Evolutionary conservation across 2,113 vertebrate species (phyloP), one percentile per base, ranked within the genome.

Genomic region (Ciconia stormi): DNA sequence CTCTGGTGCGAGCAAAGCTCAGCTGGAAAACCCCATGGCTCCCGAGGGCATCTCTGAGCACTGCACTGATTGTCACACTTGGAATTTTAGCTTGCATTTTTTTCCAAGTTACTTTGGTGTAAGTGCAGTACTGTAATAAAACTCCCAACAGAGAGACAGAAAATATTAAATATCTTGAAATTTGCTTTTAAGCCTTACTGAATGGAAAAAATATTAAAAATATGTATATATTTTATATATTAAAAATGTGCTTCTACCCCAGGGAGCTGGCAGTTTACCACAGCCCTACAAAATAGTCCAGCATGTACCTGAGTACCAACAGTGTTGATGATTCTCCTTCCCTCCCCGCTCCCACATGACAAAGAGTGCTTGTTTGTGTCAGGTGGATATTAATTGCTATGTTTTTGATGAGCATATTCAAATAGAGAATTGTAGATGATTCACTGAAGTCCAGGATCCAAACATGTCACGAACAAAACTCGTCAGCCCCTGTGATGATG

Each of bases 301-400:
- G 1, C 14, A 4, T 0, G 0, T 73, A n/a, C 49, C 36, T n/a
- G 40, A 59, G 53, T 77, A 10, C 36, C 18, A 26, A 10, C 1
- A 5, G 13, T 36, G 16, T 1, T 59, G 50, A 6, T 47, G 63
- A 30, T 52, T 67, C 44, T 87, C 30, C 19, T 91, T 84, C 73
- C 29, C 13, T 77, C 16, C 27, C 36, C 5, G 7, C 21, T 36
- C 58, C 38, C 10, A 2, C 1, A 3, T 1, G 1, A 52, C 3
- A 10, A 19, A 47, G 67, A 58, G 38, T 15, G 42, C 42, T 42
- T 81, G 44, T 70, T 84, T 86, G 79, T 81, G 86, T 42, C 83
- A 87, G 70, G 81, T 52, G 46, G 81, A 21, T 91, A 16, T 79
- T 89, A 92, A 92, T 76, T 82, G 47, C 56, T 25, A 0, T 80